Evolutionary conservation across 2,888 invertebrate species (phyloP), one percentile per base, ranked within the genome.

Genomic region (Phortica okadai): DNA sequence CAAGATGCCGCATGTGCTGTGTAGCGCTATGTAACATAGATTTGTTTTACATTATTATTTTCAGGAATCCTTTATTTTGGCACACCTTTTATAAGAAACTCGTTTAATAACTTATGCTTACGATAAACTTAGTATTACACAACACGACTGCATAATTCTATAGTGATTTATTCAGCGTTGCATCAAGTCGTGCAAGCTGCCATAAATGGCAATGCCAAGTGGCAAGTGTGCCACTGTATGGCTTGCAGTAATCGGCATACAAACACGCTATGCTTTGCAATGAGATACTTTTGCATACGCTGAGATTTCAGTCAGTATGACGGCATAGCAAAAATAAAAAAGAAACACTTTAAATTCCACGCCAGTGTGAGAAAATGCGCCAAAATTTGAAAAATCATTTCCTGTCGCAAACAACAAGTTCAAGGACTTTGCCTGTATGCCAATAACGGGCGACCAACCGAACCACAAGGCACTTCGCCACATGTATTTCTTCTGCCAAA

Each of bases 381-480:
- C 33, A 21, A 42, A 25, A 42, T 59, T 58, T 59, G 42, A 73
- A 33, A 59, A 58, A 73, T 41, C 33, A 67, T 21, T 73, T 73
- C 58, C 42, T n/a, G 41, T 11, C 21, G n/a, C n/a, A 73, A 42
- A 67, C 42, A 58, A 58, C 42, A 58, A 58, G 73, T 73, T 73
- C 45, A 58, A 73, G 59, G 41, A 58, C 58, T 69, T n/a, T 66
- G 42, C 6, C 42, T 16, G 45, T 21, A 44, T 11, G 21, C 21
- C 69, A 69, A 10, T 45, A 42, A 45, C 21, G 33, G 21, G 62
- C 50, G 8, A 16, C 10, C 4, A 41, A 14, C 33, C 41, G 14
- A 56, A 72, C 56, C 16, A 14, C 54, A 54, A 33, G 50, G 45
- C 21, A 11, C 25, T 44, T n/a, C 21, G 11, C 10, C 62, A 41